These are phyloP conservation scores for Lamprotornis superbus DNA, from an alignment of 2,113 vertebrate genomes.

Conservation along the genomic window DNA sequence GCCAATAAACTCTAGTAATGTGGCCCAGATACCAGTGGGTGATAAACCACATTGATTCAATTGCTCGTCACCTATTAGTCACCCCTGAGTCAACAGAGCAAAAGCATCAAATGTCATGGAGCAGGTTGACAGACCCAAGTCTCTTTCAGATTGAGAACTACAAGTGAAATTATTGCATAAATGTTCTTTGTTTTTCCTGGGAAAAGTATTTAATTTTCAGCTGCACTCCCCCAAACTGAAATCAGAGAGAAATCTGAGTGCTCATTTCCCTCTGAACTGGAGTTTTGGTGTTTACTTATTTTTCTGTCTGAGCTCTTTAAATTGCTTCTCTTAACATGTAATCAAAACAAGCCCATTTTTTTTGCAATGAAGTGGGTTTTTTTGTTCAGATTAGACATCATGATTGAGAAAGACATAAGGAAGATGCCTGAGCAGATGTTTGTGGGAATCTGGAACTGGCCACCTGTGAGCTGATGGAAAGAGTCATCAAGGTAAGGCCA, in stretches of 20 bases:
- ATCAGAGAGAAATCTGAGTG: not conserved
- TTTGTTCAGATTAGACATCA: not conserved
- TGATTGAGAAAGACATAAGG: not conserved
- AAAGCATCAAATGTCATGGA: not conserved
- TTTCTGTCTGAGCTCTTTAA: not conserved
- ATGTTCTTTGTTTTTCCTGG: not conserved
- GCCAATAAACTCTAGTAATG: not conserved
- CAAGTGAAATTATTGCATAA: not conserved
- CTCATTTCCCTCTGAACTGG: not conserved
- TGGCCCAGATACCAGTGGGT: conserved; percentile 10
- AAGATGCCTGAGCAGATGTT: not conserved
- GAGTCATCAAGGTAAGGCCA: not conserved
- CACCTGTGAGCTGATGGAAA: not conserved
- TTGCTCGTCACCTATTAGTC: conserved; percentile 29
- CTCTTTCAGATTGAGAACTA: not conserved
- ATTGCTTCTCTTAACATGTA: not conserved
- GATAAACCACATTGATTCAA: not conserved
- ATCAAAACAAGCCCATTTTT: not conserved
- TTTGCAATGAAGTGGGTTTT: fast-evolving
- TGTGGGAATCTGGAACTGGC: not conserved
- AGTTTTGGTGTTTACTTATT: not conserved
- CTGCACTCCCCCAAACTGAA: fast-evolving
- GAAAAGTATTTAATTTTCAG: not conserved
- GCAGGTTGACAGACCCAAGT: not conserved
- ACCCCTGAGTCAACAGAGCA: conserved; percentile 29